phyloP scores from a whole-genome alignment of 2,113 vertebrate species.

The Cyprinodon tularosa region DNA sequence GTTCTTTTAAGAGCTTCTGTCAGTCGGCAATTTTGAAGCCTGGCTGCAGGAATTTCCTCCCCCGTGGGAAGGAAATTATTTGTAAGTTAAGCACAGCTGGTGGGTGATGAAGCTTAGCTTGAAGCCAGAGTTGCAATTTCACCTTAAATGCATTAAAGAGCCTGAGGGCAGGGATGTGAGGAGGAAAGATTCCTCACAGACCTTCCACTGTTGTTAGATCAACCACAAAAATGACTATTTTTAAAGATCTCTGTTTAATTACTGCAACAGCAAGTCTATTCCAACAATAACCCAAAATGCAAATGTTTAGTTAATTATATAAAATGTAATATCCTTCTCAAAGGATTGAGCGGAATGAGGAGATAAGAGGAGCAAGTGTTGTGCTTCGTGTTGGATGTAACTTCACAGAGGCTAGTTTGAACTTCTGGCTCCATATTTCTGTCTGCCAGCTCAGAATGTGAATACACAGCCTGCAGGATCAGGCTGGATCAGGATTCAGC shows the following conservation, averaged over 20 bases:
- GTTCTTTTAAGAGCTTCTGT: background rate
- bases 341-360: background rate
- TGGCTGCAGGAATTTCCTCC: background rate
- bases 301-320: background rate
- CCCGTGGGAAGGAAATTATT: background rate
- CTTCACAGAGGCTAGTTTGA: conserved; percentile 15
- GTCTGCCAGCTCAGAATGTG: background rate
- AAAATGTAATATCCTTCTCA: background rate
- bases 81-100: background rate
- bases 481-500: conserved; percentile 31
- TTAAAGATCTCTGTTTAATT: background rate
- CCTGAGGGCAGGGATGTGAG: too few species aligned
- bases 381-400: background rate
- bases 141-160: background rate
- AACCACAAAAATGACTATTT: background rate
- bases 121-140: background rate
- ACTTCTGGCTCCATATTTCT: conserved; percentile 4
- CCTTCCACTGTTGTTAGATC: background rate
- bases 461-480: conserved; percentile 8
- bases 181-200: background rate
- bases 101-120: background rate
- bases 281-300: background rate
- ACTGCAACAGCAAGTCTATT: background rate
- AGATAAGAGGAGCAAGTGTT: background rate
- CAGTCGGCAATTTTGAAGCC: background rate